Evolutionary conservation across 2,113 vertebrate species (phyloP).

Genomic region (Balaeniceps rex): DNA sequence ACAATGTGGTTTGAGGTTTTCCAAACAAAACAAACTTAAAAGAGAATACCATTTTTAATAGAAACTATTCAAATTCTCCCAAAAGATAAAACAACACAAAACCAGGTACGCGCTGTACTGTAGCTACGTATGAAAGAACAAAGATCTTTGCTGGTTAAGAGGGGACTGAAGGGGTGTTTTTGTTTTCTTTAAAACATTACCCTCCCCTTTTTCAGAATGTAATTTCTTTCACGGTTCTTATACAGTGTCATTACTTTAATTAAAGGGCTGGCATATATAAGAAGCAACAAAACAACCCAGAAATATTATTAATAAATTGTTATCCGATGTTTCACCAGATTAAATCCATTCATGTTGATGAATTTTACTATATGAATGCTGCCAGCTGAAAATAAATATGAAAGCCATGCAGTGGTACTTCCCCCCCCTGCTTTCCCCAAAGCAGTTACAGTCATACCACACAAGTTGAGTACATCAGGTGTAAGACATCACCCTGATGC

Average conservation of each 20-base stretch:
- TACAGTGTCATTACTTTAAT: background rate
- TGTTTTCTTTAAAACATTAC: background rate
- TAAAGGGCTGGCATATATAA: background rate
- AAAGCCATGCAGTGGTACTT: background rate
- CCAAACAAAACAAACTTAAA: constrained; percentile 73
- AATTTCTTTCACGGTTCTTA: background rate
- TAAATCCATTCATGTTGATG: background rate
- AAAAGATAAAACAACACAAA: constrained; percentile 39
- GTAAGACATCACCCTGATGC: constrained; percentile 74
- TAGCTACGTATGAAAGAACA: background rate
- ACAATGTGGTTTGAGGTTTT: constrained; percentile 68
- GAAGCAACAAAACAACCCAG: background rate
- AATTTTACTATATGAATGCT: background rate
- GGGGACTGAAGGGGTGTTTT: background rate
- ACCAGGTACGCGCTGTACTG: constrained; percentile 47
- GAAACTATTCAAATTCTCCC: constrained; percentile 50
- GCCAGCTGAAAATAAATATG: background rate
- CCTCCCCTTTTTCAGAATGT: background rate
- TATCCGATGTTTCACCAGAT: background rate
- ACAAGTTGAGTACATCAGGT: constrained; percentile 80
- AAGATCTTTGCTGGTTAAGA: constrained; percentile 20
- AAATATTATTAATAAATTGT: background rate
- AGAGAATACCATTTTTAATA: constrained; percentile 67
- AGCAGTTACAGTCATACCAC: constrained; percentile 68
- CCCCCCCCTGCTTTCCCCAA: too few species aligned